Conservation (phyloP, 2,888 invertebrate species). For the Nebria brevicollis region DNA sequence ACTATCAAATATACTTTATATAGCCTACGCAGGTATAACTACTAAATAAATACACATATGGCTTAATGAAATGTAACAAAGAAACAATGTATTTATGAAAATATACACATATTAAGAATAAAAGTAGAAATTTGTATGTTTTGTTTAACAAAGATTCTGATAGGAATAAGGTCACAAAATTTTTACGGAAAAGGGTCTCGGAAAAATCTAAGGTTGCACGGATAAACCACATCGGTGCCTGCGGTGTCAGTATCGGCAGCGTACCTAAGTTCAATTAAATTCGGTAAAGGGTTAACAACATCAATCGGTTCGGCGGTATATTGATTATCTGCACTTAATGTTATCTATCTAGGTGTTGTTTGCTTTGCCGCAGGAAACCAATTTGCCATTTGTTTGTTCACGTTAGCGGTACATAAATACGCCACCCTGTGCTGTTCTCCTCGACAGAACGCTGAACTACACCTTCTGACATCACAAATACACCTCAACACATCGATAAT, state of each 20-base stretch:
- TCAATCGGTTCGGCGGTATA: constrained; percentile 38
- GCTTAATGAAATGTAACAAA: too few species aligned
- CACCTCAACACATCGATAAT: neutral
- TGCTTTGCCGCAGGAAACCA: constrained; percentile 38
- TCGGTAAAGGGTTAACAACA: constrained; percentile 39
- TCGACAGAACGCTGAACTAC: neutral
- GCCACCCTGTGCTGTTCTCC: neutral
- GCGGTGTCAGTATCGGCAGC: neutral
- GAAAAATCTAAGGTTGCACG: neutral
- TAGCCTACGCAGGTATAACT: too few species aligned
- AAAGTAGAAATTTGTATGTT: neutral
- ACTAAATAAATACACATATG: too few species aligned
- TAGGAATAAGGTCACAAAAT: constrained; percentile 7
- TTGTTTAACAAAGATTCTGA: constrained; percentile 17
- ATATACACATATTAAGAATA: too few species aligned
- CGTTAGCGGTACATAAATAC: constrained; percentile 9
- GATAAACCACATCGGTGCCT: neutral
- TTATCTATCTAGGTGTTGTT: constrained; percentile 47
- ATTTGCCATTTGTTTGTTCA: constrained; percentile 47
- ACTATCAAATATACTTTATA: neutral
- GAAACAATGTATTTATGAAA: too few species aligned
- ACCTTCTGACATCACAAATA: neutral
- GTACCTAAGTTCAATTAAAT: constrained; percentile 22
- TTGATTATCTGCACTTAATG: constrained; percentile 48
- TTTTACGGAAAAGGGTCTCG: neutral